phyloP scores from a whole-genome alignment of 2,888 invertebrate species.

The Chrysina gloriosa region DNA sequence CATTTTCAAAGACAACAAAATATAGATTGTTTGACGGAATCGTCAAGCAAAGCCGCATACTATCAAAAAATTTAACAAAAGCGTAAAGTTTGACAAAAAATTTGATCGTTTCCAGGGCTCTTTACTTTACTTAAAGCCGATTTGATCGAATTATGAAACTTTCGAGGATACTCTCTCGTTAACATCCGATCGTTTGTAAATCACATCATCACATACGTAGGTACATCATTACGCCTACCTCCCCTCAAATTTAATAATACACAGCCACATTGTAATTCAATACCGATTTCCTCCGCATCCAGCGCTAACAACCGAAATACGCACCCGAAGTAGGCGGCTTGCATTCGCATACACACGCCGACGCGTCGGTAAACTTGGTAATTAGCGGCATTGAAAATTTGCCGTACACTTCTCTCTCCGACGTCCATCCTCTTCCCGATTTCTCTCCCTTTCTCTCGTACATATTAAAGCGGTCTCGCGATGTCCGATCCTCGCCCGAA shows the following conservation, averaged over 20 bases:
- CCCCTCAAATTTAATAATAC: neutral
- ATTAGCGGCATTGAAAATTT: slow-evolving; percentile 32
- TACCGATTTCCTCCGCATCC: neutral
- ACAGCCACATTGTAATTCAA: neutral
- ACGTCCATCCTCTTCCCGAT: neutral
- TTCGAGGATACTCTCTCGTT: no score
- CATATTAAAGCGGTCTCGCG: slow-evolving; percentile 15
- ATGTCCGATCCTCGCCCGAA: slow-evolving; percentile 25
- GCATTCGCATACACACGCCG: neutral
- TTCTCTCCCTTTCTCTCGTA: neutral
- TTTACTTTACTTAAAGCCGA: no score
- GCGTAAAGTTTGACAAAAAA: no score
- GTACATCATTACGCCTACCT: no score
- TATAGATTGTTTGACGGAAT: no score
- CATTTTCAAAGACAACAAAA: no score
- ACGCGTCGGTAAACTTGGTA: neutral
- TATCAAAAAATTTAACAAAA: no score
- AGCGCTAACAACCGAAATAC: neutral
- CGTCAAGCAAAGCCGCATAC: no score
- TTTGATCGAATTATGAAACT: no score
- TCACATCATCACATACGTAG: no score
- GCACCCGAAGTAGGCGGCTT: neutral
- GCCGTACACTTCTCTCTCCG: neutral
- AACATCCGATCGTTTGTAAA: no score
- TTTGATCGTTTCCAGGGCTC: no score